Evolutionary conservation across 1,140 invertebrate genomes (phyloP).

Genomic region (Chrysoperla carnea): DNA sequence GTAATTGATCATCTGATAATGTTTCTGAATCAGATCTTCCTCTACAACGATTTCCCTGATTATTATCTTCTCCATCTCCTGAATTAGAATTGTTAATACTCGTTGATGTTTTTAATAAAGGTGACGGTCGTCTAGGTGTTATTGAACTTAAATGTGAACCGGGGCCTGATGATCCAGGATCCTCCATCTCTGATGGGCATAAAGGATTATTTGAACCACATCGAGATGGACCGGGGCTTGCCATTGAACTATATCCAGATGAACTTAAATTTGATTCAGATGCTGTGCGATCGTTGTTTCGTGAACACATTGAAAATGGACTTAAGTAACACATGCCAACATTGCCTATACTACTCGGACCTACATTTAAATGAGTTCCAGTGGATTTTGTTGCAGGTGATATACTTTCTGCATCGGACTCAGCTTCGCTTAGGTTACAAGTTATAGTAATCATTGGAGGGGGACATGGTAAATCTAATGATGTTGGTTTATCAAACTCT

Average conservation of each 20-base stretch:
- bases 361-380: slow-evolving; percentile 14
- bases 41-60: slow-evolving; percentile 20
- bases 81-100: slow-evolving; percentile 19
- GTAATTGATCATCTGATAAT: slow-evolving; percentile 40
- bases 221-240: slow-evolving; percentile 54
- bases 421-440: slow-evolving; percentile 48
- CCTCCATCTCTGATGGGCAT: slow-evolving; percentile 49
- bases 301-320: slow-evolving; percentile 50
- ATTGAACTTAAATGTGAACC: slow-evolving; percentile 15
- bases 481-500: slow-evolving; percentile 36
- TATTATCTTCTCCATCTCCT: slow-evolving; percentile 15
- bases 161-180: slow-evolving; percentile 31
- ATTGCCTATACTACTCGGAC: slow-evolving; percentile 17
- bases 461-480: slow-evolving; percentile 40
- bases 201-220: slow-evolving; percentile 61
- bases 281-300: slow-evolving; percentile 42
- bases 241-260: slow-evolving; percentile 68
- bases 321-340: slow-evolving; percentile 50
- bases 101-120: slow-evolving; percentile 31
- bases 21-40: slow-evolving; percentile 48
- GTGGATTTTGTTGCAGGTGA: slow-evolving; percentile 29
- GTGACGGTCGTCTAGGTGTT: slow-evolving; percentile 25
- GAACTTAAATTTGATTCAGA: slow-evolving; percentile 66
- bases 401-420: slow-evolving; percentile 47
- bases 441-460: slow-evolving; percentile 58